Conservation (phyloP, 2,113 vertebrate genomes). For the Geothlypis trichas region DNA sequence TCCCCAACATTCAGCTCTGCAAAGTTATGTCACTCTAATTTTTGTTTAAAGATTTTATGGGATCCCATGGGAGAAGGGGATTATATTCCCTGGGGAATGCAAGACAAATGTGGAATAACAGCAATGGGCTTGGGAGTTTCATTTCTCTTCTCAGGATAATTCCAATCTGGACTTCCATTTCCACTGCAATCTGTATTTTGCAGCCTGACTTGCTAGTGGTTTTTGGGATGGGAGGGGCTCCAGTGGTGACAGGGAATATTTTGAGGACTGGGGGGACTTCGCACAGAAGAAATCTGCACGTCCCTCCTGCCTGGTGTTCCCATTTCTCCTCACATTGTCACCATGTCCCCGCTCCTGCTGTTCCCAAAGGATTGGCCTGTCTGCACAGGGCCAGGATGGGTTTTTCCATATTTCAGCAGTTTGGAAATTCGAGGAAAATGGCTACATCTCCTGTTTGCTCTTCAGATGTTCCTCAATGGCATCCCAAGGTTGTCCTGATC, state of each 20-base stretch:
- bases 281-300: not conserved
- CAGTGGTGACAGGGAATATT: not conserved
- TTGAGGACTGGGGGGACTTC: not conserved
- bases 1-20: not conserved
- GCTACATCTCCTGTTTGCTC: not conserved
- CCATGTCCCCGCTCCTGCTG: not conserved
- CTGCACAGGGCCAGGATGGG: not conserved
- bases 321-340: not conserved
- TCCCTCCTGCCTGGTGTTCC: accelerated
- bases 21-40: not conserved
- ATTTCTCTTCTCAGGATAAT: not conserved
- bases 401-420: not conserved
- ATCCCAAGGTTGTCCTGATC: not conserved
- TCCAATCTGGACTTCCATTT: not conserved
- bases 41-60: not conserved
- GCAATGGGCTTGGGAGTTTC: accelerated
- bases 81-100: not conserved
- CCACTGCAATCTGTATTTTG: not conserved
- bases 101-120: not conserved
- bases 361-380: not conserved
- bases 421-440: not conserved
- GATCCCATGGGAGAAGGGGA: not conserved
- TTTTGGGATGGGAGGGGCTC: not conserved
- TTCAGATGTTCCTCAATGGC: not conserved
- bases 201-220: accelerated